Conservation (phyloP, 2,888 invertebrate genomes). For the Ophonus ardosiacus region DNA sequence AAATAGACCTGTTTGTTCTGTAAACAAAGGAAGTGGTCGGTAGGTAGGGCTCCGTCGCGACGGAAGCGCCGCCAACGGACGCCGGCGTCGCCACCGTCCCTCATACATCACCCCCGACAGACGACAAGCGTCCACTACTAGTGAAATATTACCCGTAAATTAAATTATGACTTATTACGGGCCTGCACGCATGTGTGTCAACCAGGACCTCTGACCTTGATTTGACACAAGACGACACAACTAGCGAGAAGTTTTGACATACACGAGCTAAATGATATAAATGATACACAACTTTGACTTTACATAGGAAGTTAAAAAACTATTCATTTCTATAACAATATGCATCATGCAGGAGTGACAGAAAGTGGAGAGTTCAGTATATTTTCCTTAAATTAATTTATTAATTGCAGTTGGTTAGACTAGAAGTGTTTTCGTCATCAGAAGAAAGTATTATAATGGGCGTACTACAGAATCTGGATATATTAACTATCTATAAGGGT, state of each 20-base stretch:
- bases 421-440: too few species aligned
- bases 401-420: too few species aligned
- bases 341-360: neutral
- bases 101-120: slow-evolving; percentile 49
- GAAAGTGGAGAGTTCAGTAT: too few species aligned
- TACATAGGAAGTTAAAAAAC: neutral
- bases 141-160: slow-evolving; percentile 58
- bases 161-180: slow-evolving; percentile 58
- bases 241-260: neutral
- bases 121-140: slow-evolving; percentile 45
- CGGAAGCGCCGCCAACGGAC: slow-evolving; percentile 23
- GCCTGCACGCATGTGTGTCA: slow-evolving; percentile 43
- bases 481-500: too few species aligned
- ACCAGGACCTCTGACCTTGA: slow-evolving; percentile 30
- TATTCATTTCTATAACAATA: neutral
- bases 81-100: neutral
- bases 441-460: too few species aligned
- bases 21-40: slow-evolving; percentile 58
- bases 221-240: slow-evolving; percentile 15
- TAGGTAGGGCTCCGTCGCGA: slow-evolving; percentile 22
- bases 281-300: neutral
- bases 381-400: too few species aligned
- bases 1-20: slow-evolving; percentile 59
- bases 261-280: neutral
- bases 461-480: too few species aligned